Evolutionary conservation across 2,888 invertebrate genomes (phyloP), one percentile per base, ranked within the genome.

Genomic region (Sinelater perroti): DNA sequence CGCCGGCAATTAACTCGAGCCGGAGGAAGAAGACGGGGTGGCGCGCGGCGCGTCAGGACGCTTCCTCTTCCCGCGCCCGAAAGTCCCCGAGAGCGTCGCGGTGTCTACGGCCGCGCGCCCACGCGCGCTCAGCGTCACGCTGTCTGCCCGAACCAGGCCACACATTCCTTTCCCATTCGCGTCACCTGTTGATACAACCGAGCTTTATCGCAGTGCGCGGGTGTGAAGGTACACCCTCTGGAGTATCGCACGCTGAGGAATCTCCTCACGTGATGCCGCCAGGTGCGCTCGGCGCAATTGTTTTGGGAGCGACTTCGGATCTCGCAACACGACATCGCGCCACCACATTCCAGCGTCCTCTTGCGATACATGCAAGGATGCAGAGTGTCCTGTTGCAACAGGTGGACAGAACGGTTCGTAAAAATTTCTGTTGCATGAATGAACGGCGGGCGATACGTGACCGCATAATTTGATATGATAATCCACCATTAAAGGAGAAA

Each of bases 61-160:
- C 40, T 50, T 50, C 50, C 50, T 50, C 28, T 50, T 35, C 24
- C 17, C 26, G 18, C 28, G 11, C 16, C 40, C 35, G 21, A 33
- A 46, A 46, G 2, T 24, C 10, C 24, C 13, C 1, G 20, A 14
- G 16, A n/a, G 44, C 30, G 60, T 61, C 63, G 60, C 59, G 60
- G 33, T 54, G 62, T 57, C 62, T 62, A 51, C 42, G 33, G 11
- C 6, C 46, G 38, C 33, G 24, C 52, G 49, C 60, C 62, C 52
- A 61, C 61, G 54, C 57, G 38, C 56, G 36, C 35, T 14, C 11
- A 68, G 69, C 70, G 70, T 67, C 70, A 70, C 63, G 67, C 70
- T 64, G 70, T 70, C 70, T 70, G 62, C 63, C 42, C 31, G 14
- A 57, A 61, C 67, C 64, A 64, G 67, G 65, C 60, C 67, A 61